Base-by-base conservation (phyloP, 2,888 invertebrate genomes). In the Lepidocyrtinus sp. region DNA sequence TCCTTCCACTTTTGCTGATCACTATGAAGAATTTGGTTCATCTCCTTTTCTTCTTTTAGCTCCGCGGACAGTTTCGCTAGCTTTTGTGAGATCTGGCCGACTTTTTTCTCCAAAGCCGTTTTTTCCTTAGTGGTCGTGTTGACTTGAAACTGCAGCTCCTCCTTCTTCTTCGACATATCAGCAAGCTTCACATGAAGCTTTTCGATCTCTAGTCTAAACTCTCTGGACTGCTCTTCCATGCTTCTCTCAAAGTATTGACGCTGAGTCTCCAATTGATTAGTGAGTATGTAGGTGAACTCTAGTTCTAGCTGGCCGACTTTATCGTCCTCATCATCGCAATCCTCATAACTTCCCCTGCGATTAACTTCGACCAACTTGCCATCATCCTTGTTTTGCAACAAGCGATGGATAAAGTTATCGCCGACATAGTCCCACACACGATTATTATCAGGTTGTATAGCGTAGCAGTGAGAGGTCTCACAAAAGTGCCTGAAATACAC, bases 341-440 rank as follows among this genome's bases (percentile, higher is more conserved):
- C 81, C 93, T 64, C 74, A 0, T 45, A n/a, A 12, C 25, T 2
- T 50, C 73, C 71, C 19, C 80, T 62, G 27, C 72, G 70, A 21
- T 81, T 78, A 1, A 85, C 91, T 15, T 95, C 93, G 15, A 99
- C 98, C 87, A 98, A 91, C 89, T 99, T 99, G 22, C 98, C 99
- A 36, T n/a, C n/a, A 90, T 99, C 99, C 90, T 99, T 98, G 89
- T 96, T 98, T 90, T 98, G 98, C 22, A 99, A 93, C 50, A 99
- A 90, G 15, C 99, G 93, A 90, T 98, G 98, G 7, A 97, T 97
- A 90, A 96, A 98, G 89, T 96, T 97, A 89, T 98, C 97, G 86
- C 98, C 98, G 70, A 98, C 98, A 89, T 99, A 99, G 88, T 99
- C 99, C 99, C 99, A 99, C 0, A 99, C 99, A 69, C 97, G 91